These are phyloP conservation scores for Trissoscelio sp. DNA, from an alignment of 2,888 invertebrate genomes.

Conservation along the genomic window DNA sequence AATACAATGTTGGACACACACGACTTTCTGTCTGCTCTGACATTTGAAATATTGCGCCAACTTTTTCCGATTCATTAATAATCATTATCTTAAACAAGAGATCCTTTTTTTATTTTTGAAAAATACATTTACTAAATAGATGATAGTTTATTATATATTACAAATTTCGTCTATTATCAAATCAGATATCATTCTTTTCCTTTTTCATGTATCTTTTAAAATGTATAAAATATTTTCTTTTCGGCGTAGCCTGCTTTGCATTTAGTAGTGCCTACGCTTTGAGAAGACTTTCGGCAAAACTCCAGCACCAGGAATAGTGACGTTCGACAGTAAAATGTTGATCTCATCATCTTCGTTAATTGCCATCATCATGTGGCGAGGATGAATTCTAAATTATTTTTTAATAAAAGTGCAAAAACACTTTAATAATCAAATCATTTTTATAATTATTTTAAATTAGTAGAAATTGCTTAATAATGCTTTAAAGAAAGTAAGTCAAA, in stretches of 20 bases:
- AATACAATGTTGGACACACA: constrained; percentile 13
- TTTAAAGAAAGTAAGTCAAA: no score
- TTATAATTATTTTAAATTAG: no score
- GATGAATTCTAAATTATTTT: constrained; percentile 3
- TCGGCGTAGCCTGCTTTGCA: background rate
- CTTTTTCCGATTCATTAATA: constrained; percentile 33
- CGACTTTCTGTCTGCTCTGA: background rate
- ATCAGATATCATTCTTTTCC: background rate
- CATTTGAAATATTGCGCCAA: constrained; percentile 25
- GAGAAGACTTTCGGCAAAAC: background rate
- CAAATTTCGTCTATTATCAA: background rate
- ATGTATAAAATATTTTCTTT: background rate
- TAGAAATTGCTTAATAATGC: no score
- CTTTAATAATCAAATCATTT: no score
- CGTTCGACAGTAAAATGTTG: constrained; percentile 3
- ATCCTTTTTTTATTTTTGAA: constrained; percentile 15
- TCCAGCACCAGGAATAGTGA: background rate
- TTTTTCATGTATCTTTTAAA: background rate
- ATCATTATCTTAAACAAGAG: constrained; percentile 18
- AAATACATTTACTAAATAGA: constrained; percentile 7
- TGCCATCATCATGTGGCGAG: constrained; percentile 3
- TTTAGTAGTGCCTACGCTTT: background rate
- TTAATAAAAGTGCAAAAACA: background rate
- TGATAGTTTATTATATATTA: constrained; percentile 11
- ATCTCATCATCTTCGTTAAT: background rate